Conservation (phyloP, 2,888 invertebrate genomes). For the Girardia tigrina region DNA sequence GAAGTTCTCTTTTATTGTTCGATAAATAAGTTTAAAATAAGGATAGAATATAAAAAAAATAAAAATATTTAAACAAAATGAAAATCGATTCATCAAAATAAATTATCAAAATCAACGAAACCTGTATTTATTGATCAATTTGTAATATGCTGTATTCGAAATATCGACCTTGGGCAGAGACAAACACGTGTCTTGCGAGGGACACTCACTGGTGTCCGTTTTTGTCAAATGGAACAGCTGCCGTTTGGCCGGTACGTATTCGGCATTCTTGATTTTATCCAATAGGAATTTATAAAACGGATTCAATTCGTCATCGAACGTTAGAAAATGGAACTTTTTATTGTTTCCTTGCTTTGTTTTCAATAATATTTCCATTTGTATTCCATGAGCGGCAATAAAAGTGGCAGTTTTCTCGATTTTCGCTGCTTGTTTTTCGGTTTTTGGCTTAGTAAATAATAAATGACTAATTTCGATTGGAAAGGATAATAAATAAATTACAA, state of each 20-base stretch:
- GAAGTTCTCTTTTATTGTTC: no score
- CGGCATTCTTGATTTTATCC: background rate
- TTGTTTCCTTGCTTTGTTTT: slow-evolving; percentile 90
- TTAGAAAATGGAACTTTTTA: slow-evolving; percentile 78
- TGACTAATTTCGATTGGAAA: background rate
- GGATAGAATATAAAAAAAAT: no score
- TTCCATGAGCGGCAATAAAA: slow-evolving; percentile 63
- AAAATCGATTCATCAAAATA: no score
- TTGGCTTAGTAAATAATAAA: slow-evolving; percentile 57
- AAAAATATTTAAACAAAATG: no score
- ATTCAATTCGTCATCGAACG: slow-evolving; percentile 68
- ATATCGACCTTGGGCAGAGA: slow-evolving; percentile 34
- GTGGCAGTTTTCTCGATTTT: slow-evolving; percentile 74
- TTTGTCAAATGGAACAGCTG: background rate
- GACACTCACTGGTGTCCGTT: background rate
- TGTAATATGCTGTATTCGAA: slow-evolving; percentile 30
- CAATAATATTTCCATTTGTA: slow-evolving; percentile 93
- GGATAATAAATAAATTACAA: background rate
- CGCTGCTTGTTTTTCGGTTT: slow-evolving; percentile 70
- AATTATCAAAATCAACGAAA: no score
- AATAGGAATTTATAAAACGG: slow-evolving; percentile 63
- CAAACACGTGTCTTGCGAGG: background rate
- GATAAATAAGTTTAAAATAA: no score
- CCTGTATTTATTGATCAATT: slow-evolving; percentile 25
- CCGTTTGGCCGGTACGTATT: background rate